Evolutionary conservation across 2,888 invertebrate genomes (phyloP).

Genomic region (Chalcis sispes): DNA sequence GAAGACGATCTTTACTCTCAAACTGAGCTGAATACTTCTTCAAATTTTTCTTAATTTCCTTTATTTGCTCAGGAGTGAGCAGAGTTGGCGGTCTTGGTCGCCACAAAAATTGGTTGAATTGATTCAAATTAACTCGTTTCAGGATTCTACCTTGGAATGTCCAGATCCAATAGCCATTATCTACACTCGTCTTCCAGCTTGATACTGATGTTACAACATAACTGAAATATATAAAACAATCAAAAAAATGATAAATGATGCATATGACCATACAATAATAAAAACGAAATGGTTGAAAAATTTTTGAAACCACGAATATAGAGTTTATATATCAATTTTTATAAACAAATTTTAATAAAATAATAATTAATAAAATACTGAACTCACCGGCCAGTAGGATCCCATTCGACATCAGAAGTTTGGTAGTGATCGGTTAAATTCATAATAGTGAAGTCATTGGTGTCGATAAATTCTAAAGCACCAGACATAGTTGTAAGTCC

Average conservation of each 20-base stretch:
- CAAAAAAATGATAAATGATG: background rate
- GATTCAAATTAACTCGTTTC: conserved; percentile 90
- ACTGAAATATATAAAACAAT: conserved; percentile 22
- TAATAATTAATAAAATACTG: background rate
- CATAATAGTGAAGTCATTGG: conserved; percentile 97
- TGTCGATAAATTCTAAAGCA: conserved; percentile 95
- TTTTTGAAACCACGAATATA: background rate
- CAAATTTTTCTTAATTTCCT: conserved; percentile 97
- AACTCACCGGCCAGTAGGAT: conserved; percentile 92
- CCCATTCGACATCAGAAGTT: conserved; percentile 98
- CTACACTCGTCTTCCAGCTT: conserved; percentile 96
- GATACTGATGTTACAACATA: conserved; percentile 97
- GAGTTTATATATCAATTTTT: background rate
- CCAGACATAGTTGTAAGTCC: conserved; percentile 90
- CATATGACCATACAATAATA: too few species aligned
- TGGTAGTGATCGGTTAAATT: conserved; percentile 95
- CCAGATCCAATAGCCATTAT: conserved; percentile 96
- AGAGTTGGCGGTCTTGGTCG: conserved; percentile 94
- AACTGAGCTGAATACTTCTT: conserved; percentile 98
- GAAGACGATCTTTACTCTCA: conserved; percentile 96
- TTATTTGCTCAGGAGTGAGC: conserved; percentile 89
- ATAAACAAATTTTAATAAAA: background rate
- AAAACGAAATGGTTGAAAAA: too few species aligned
- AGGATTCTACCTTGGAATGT: conserved; percentile 94
- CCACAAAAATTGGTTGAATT: conserved; percentile 97